Percentiles rank a stretch among this genome's conserved stretches.
Evolutionary conservation across 2,888 invertebrate species (phyloP).

Genomic region (Stegana nigrithorax): DNA sequence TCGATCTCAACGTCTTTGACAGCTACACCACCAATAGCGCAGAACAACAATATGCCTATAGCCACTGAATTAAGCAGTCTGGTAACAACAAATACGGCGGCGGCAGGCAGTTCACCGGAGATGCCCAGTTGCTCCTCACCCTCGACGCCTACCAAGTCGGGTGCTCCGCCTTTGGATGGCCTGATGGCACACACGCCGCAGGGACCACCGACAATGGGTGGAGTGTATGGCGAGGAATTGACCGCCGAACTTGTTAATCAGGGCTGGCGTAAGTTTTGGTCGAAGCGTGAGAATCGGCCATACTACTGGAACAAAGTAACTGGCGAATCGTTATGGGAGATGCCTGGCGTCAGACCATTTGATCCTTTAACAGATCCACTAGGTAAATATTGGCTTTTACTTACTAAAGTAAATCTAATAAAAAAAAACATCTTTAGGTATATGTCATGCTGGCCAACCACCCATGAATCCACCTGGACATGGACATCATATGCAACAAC

Average conservation of each 20-base stretch:
- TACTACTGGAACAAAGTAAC: constrained; percentile 97
- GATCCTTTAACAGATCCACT: constrained; percentile 94
- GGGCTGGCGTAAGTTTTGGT: constrained; percentile 98
- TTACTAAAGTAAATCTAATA: not conserved
- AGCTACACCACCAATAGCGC: not conserved
- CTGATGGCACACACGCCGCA: constrained; percentile 66
- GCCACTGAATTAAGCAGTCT: too few relatives aligned
- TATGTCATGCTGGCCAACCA: constrained; percentile 58
- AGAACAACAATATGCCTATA: constrained; percentile 5
- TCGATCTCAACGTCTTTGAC: not conserved
- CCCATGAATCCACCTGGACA: constrained; percentile 65
- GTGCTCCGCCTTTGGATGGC: constrained; percentile 58
- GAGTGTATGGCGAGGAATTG: constrained; percentile 66
- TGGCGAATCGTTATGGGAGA: constrained; percentile 97
- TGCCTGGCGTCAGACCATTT: constrained; percentile 84
- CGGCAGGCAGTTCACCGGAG: constrained; percentile 56
- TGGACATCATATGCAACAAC: constrained; percentile 39
- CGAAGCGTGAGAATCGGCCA: constrained; percentile 91
- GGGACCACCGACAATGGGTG: constrained; percentile 60
- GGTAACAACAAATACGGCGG: constrained; percentile 32
- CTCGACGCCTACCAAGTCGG: constrained; percentile 64
- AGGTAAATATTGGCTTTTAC: constrained; percentile 57
- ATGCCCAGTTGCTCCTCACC: constrained; percentile 63
- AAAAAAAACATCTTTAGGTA: constrained; percentile 34
- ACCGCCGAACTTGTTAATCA: constrained; percentile 74